A percentile compares a stretch with the other conserved stretches of the same genome.
Conservation (phyloP, 2,113 vertebrate species). For the Passerina amoena region DNA sequence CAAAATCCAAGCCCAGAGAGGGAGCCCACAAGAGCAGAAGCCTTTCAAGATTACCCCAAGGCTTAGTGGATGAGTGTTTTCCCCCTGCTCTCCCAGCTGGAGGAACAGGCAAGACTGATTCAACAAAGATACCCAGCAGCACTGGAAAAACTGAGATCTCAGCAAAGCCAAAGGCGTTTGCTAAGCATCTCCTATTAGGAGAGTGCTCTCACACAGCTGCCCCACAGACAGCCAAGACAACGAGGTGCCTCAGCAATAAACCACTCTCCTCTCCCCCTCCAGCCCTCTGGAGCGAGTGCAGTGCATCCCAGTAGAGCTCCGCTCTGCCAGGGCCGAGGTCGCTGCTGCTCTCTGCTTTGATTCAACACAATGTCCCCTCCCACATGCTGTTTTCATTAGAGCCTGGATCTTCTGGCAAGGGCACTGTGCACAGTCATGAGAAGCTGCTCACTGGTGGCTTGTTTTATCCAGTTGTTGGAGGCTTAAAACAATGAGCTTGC, state of each 20-base stretch:
- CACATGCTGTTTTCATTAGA: constrained; percentile 38
- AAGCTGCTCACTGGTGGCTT: constrained; percentile 24
- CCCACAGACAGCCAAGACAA: background rate
- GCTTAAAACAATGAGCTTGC: constrained; percentile 52
- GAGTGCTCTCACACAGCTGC: background rate
- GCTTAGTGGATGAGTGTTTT: background rate
- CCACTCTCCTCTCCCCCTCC: background rate
- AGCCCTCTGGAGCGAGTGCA: background rate
- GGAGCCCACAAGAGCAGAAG: background rate
- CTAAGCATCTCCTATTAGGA: background rate
- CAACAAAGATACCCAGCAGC: background rate
- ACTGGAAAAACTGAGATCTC: background rate
- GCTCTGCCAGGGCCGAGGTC: background rate
- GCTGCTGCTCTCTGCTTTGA: background rate
- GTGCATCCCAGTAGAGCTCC: background rate
- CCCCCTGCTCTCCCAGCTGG: background rate
- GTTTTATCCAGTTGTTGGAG: constrained; percentile 35
- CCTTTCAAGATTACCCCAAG: background rate
- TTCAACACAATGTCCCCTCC: background rate
- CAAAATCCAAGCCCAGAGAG: background rate
- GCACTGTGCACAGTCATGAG: constrained; percentile 32
- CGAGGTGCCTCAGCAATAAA: background rate
- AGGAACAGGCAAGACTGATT: background rate
- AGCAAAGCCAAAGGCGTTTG: background rate
- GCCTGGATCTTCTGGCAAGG: constrained; percentile 27